These are phyloP conservation scores for Apamea sordens DNA, from an alignment of 2,888 invertebrate species.

Conservation along the genomic window DNA sequence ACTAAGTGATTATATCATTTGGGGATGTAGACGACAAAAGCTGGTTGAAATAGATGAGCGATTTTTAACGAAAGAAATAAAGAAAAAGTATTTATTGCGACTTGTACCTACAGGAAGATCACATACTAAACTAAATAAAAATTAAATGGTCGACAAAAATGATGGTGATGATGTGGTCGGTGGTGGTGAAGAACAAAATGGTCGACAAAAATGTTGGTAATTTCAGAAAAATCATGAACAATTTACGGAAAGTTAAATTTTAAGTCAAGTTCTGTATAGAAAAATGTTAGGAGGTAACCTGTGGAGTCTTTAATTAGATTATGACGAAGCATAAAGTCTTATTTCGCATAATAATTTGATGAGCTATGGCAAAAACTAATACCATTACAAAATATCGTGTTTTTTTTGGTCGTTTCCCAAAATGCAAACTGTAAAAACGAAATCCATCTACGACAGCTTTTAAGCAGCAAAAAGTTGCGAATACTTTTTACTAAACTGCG, in stretches of 20 bases:
- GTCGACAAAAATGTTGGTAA: background rate
- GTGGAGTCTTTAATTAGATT: too few relatives aligned
- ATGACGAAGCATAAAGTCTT: background rate
- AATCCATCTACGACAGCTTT: slow-evolving; percentile 15
- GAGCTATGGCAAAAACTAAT: background rate
- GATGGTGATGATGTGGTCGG: too few relatives aligned
- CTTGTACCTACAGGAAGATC: too few relatives aligned
- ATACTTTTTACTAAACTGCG: slow-evolving; percentile 18
- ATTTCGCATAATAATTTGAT: background rate
- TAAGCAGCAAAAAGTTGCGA: slow-evolving; percentile 1
- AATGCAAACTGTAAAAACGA: background rate
- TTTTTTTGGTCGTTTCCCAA: background rate
- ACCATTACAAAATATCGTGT: background rate
- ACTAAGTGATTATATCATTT: background rate
- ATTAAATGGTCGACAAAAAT: background rate
- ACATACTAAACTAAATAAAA: background rate
- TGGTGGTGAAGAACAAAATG: background rate
- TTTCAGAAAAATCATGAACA: background rate
- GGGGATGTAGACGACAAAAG: too few relatives aligned
- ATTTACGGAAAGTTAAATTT: background rate
- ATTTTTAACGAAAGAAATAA: background rate
- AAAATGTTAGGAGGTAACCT: background rate
- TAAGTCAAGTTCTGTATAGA: background rate
- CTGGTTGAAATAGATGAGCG: too few relatives aligned
- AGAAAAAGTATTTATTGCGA: too few relatives aligned